These are phyloP conservation scores for Nerophis lumbriciformis DNA, from an alignment of 2,113 vertebrate genomes.

Conservation along the genomic window DNA sequence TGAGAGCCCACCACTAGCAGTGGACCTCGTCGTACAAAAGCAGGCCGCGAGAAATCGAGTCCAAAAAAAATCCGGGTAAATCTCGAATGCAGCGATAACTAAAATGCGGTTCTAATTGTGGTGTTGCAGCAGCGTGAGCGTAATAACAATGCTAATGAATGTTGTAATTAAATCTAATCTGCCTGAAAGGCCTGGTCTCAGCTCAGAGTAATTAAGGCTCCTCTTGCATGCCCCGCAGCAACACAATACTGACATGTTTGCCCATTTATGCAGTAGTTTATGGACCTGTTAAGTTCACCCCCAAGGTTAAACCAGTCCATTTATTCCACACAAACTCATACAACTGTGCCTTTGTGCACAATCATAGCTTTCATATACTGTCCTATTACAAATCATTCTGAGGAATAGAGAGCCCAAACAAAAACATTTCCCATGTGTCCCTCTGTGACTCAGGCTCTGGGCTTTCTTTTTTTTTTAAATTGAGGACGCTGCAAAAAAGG, in stretches of 20 bases:
- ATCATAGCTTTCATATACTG: too few relatives aligned
- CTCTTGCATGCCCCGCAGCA: constrained; percentile 35
- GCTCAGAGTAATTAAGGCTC: constrained; percentile 38
- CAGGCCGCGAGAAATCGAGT: neutral
- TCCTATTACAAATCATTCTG: too few relatives aligned
- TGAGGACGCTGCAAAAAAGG: too few relatives aligned
- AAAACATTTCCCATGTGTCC: too few relatives aligned
- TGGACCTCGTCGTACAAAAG: neutral
- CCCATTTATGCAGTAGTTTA: neutral
- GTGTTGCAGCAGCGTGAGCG: constrained; percentile 13
- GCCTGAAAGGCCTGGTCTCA: constrained; percentile 28
- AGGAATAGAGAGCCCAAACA: too few relatives aligned
- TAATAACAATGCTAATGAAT: constrained; percentile 45
- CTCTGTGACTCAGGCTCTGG: too few relatives aligned
- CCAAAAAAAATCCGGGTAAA: constrained; percentile 2
- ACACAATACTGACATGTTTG: neutral
- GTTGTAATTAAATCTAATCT: constrained; percentile 58
- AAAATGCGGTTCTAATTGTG: constrained; percentile 13
- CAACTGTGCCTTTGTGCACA: too few relatives aligned
- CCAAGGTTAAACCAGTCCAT: neutral
- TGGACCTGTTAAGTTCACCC: neutral
- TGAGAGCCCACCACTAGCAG: neutral
- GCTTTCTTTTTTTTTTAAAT: too few relatives aligned
- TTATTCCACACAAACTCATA: too few relatives aligned
- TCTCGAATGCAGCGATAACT: constrained; percentile 17